A percentile compares a stretch with the other conserved stretches of the same genome.
Conservation (phyloP, 2,113 vertebrate species). For the Lophura nycthemera region DNA sequence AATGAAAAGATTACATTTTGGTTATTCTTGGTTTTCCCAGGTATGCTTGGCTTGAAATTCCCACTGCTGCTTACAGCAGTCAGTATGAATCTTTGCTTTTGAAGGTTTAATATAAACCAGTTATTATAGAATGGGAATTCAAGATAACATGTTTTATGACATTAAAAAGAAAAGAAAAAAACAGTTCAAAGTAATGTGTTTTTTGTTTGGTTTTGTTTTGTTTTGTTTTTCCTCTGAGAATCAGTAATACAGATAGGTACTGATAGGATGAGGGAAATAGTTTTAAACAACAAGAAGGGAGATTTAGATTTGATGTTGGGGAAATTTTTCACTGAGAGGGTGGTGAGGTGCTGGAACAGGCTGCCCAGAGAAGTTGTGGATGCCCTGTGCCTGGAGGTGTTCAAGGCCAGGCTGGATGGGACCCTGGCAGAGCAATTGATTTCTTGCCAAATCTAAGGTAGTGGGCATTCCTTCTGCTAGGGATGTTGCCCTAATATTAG, state of each 20-base stretch:
- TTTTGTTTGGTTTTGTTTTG: not conserved
- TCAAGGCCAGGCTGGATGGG: too few relatives aligned
- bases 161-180: not conserved
- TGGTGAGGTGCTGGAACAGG: too few relatives aligned
- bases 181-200: not conserved
- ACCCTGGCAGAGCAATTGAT: not conserved
- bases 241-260: not conserved
- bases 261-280: too few relatives aligned
- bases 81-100: not conserved
- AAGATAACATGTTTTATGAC: not conserved
- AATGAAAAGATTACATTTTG: not conserved
- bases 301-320: too few relatives aligned
- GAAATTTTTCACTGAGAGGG: too few relatives aligned
- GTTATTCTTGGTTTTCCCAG: not conserved
- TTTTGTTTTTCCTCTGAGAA: not conserved
- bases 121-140: not conserved
- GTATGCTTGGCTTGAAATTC: not conserved
- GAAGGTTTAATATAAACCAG: not conserved
- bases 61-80: accelerated
- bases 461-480: not conserved
- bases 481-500: accelerated
- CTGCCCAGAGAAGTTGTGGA: too few relatives aligned
- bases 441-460: not conserved
- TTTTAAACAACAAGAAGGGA: too few relatives aligned
- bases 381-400: too few relatives aligned